Evolutionary conservation across 2,888 invertebrate genomes (phyloP).

Genomic region (Ptychoptera contaminata): DNA sequence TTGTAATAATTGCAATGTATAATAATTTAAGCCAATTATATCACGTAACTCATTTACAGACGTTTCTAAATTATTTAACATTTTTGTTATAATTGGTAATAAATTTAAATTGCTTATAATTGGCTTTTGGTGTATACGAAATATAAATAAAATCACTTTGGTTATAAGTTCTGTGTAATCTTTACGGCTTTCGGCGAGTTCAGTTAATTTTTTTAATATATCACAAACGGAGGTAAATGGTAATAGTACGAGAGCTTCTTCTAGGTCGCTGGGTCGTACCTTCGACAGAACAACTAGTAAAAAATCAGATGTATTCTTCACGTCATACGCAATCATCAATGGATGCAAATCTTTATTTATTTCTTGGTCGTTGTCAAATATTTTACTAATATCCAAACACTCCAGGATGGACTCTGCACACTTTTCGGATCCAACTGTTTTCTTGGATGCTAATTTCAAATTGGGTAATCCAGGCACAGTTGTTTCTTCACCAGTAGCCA

Average conservation of each 20-base stretch:
- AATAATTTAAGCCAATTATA: slow-evolving; percentile 68
- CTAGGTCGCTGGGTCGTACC: slow-evolving; percentile 77
- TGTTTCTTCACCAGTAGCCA: slow-evolving; percentile 59
- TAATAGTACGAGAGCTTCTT: slow-evolving; percentile 72
- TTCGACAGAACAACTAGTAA: slow-evolving; percentile 61
- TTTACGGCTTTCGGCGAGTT: slow-evolving; percentile 44
- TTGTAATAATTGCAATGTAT: slow-evolving; percentile 62
- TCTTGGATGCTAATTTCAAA: slow-evolving; percentile 68
- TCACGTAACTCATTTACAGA: slow-evolving; percentile 41
- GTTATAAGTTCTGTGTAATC: slow-evolving; percentile 62
- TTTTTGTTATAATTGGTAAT: slow-evolving; percentile 27
- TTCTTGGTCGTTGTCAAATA: slow-evolving; percentile 32
- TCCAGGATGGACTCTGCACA: slow-evolving; percentile 81
- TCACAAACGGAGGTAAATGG: slow-evolving; percentile 71
- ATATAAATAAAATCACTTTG: slow-evolving; percentile 59
- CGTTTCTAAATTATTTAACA: slow-evolving; percentile 19
- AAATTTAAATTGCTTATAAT: slow-evolving; percentile 56
- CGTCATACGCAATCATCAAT: slow-evolving; percentile 67
- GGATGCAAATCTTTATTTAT: slow-evolving; percentile 42
- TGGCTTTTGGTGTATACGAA: slow-evolving; percentile 62
- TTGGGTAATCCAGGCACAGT: slow-evolving; percentile 55
- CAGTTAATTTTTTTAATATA: slow-evolving; percentile 54
- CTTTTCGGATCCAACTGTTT: slow-evolving; percentile 34
- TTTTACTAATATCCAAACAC: slow-evolving; percentile 63
- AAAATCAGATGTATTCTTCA: slow-evolving; percentile 58